Evolutionary conservation across 2,113 vertebrate genomes (phyloP), one percentile per base, ranked within the genome.

Genomic region (Varanus komodoensis): DNA sequence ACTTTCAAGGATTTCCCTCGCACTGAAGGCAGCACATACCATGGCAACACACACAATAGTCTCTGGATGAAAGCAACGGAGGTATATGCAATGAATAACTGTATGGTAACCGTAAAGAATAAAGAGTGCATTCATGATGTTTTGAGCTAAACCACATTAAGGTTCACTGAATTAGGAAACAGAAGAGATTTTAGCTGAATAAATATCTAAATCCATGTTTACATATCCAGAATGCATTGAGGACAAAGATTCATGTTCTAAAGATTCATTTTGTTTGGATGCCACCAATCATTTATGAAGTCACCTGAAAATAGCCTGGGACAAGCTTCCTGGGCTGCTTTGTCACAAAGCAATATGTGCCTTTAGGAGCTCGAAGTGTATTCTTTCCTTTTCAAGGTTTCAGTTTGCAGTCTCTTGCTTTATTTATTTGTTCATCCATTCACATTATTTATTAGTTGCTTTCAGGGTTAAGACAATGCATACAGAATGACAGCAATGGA

Each of bases 171-270:
- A 94, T 95, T 95, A 95, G 91, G 90, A 94, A 87, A 34, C 11
- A 7, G 74, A 94, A 83, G 93, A 95, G 87, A 93, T 90, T 95
- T 96, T 95, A 95, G 95, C 85, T 86, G 78, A 87, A 91, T 87
- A 90, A 95, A 93, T 95, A 96, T 90, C 88, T 95, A 95, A 95
- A 95, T 89, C 77, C 61, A 34, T 64, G 61, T 89, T 90, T 94
- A 91, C 92, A 91, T 95, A 93, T 92, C 82, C 91, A 83, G 91
- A 93, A 94, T 92, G 93, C 89, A 93, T 93, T 96, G 94, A 90
- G 93, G 93, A 92, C 88, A 93, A 71, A 2, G 61, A 79, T 92
- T 93, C 82, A 7, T 19, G 61, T 44, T 77, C 14, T 77, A 44
- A 77, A 44, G 19, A 19, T 77, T 77, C 17, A 19, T 19, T 64